Conservation (phyloP, 1,140 invertebrate species). For the Cylas formicarius region DNA sequence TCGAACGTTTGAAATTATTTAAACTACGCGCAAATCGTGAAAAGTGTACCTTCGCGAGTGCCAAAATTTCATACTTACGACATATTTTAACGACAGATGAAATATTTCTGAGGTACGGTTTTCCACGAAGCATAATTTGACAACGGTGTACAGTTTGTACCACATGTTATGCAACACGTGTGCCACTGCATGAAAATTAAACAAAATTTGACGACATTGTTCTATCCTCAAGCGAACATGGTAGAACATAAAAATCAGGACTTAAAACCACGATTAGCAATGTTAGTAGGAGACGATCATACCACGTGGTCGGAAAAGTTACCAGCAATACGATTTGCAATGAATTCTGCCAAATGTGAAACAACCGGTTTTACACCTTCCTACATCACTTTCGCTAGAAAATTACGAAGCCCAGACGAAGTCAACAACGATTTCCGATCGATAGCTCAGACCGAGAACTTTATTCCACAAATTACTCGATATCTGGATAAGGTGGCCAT, state of each 20-base stretch:
- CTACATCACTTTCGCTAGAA: constrained; percentile 37
- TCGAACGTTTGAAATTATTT: too few relatives aligned
- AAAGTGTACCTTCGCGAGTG: too few relatives aligned
- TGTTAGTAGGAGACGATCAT: constrained; percentile 32
- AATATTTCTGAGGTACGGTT: constrained; percentile 39
- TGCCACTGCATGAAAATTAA: constrained; percentile 16
- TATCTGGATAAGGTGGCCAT: constrained; percentile 16
- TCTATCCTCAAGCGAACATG: constrained; percentile 41
- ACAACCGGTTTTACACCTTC: constrained; percentile 35
- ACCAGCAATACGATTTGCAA: constrained; percentile 37
- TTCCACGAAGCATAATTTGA: constrained; percentile 36
- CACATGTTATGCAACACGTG: constrained; percentile 30
- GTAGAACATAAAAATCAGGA: constrained; percentile 43
- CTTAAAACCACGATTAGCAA: constrained; percentile 39
- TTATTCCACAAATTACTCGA: constrained; percentile 35
- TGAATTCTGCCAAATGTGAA: constrained; percentile 39
- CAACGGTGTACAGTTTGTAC: constrained; percentile 39
- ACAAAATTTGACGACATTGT: constrained; percentile 30
- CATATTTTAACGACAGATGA: too few relatives aligned
- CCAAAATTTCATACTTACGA: too few relatives aligned
- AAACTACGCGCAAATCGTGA: too few relatives aligned
- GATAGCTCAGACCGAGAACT: constrained; percentile 32
- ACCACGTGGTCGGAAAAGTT: constrained; percentile 29
- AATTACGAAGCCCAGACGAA: constrained; percentile 28
- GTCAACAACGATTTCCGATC: constrained; percentile 23